Evolutionary conservation across 2,888 invertebrate genomes (phyloP), one percentile per base, ranked within the genome.

Genomic region (Noctua comes): DNA sequence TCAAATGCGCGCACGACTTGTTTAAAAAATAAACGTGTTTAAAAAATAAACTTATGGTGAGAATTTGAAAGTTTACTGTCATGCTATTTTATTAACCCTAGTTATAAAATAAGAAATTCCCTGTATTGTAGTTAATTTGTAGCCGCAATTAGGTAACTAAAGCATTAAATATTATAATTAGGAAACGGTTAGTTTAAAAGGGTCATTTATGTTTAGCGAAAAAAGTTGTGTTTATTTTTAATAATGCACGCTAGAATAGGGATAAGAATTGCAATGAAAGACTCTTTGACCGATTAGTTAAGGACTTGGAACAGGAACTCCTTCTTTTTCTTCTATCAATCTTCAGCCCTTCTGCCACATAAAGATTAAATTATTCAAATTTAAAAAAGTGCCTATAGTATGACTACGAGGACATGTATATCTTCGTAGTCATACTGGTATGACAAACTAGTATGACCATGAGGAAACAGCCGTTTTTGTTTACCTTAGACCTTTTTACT

Each of bases 121-220:
- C 10, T 27, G 8, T 36, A 24, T 18, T 21, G 11, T 27, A 54
- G 8, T 27, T 27, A 54, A 54, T 65, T 54, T 43, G 4, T 21
- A 16, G 11, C 16, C 21, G 4, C 21, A 51, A 31, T 31, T 65
- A 27, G 7, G 59, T 59, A 16, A 46, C 36, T 21, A 16, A 1
- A 24, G 2, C 0, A 3, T 24, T 36, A 40, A 62, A 62, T 31
- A 31, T 2, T 59, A 0, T 59, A 40, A 62, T 62, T 40, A 76
- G 27, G 76, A 62, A 76, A 62, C 40, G 13, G 40, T 48, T 40
- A 24, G 27, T 48, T 70, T 36, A 21, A 18, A 40, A 70, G n/a
- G 24, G 48, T 2, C 10, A 51, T 48, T 74, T 46, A n/a, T n/a
- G 18, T 46, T 13, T 8, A 40, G 5, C 18, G 11, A 7, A 24